Base-by-base conservation (phyloP, 2,888 invertebrate species). In the Dicranocentrus wangi region DNA sequence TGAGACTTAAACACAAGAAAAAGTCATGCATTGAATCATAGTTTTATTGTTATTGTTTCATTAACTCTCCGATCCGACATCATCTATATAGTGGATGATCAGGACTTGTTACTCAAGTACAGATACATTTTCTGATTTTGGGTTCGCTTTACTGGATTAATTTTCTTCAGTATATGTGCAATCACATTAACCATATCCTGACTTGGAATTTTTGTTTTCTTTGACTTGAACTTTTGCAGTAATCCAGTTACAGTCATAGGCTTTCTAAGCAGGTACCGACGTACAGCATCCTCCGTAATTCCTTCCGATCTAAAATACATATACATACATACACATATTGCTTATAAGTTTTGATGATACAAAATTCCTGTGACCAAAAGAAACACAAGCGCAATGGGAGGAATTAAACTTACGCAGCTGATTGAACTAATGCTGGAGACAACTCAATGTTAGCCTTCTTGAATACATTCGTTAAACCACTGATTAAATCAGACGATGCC, bases 221-320 rank as follows among this genome's bases (percentile, higher is more conserved):
- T 97, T 47, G 95, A 95, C 88, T 96, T 97, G 90, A 98, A 97
- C 90, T 98, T 98, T 85, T 96, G 96, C 55, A 98, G 90, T 39
- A 98, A 90, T 88, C 99, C 98, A 0, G 96, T 98, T 0, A 98
- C 95, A 0, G 99, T 99, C 94, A 99, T 97, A 0, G 99, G 99
- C 88, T 99, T 99, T 10, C 99, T 92, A 89, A 95, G 94, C 39
- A 99, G 90, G 90, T 99, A 99, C 17, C 98, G 93, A 1, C 98
- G 91, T 5, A 99, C 97, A 0, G 96, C 95, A 87, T 98, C 98
- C 88, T 98, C 98, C 0, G 96, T 96, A 43, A 97, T 96, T 68
- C 95, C 95, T 88, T 94, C 94, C 87, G 95, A 63, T 32, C 83
- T 82, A n/a, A 47, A 47, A 47, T 47, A 47, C 15, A 47, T 10